Conservation (phyloP, 1,140 invertebrate genomes). For the Armadillidium nasatum region DNA sequence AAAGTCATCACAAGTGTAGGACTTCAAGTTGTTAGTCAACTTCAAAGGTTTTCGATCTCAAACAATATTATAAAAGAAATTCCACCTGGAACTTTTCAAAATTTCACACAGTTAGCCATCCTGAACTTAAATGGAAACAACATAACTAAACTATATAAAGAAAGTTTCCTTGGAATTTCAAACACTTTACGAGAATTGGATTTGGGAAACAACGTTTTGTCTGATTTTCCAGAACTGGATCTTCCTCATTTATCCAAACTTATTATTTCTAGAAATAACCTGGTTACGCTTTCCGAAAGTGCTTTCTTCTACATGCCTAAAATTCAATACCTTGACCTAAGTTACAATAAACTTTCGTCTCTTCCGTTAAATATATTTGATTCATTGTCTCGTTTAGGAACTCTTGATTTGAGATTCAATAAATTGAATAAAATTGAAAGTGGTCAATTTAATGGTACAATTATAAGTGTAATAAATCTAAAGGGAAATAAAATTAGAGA, state of each 20-base stretch:
- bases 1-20: slow-evolving; percentile 72
- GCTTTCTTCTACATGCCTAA: slow-evolving; percentile 65
- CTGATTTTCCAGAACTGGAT: slow-evolving; percentile 49
- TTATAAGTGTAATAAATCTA: slow-evolving; percentile 46
- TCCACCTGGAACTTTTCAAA: slow-evolving; percentile 67
- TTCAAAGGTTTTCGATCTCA: slow-evolving; percentile 56
- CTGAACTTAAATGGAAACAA: slow-evolving; percentile 75
- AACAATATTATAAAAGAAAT: slow-evolving; percentile 82
- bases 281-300: slow-evolving; percentile 48
- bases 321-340: slow-evolving; percentile 66
- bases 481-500: slow-evolving; percentile 47
- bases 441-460: slow-evolving; percentile 47
- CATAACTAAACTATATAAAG: slow-evolving; percentile 62
- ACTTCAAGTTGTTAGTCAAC: slow-evolving; percentile 47
- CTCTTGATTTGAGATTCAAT: slow-evolving; percentile 64
- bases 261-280: slow-evolving; percentile 71
- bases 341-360: slow-evolving; percentile 63
- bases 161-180: slow-evolving; percentile 70
- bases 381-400: slow-evolving; percentile 59
- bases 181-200: slow-evolving; percentile 66
- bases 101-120: slow-evolving; percentile 56
- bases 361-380: slow-evolving; percentile 65
- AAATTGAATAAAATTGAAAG: slow-evolving; percentile 68
- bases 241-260: slow-evolving; percentile 55
- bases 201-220: slow-evolving; percentile 69